These are phyloP conservation scores for Steinernema scapterisci DNA, from an alignment of 2,888 invertebrate genomes.

Conservation along the genomic window DNA sequence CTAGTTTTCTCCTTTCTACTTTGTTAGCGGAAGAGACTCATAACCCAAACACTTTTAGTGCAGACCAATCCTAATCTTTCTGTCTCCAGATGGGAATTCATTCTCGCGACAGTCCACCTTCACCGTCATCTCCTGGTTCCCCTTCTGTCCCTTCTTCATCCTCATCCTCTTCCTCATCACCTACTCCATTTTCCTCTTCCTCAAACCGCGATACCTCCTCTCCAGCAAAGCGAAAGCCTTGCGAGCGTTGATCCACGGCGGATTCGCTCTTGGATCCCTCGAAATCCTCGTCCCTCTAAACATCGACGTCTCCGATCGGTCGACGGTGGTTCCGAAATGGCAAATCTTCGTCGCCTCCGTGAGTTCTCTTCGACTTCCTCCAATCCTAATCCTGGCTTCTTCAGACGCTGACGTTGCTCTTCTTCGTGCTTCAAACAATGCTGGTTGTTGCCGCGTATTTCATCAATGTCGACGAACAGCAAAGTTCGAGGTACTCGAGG, in stretches of 20 bases:
- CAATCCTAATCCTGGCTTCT: neutral
- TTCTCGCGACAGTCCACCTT: conserved; percentile 34
- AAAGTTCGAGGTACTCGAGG: neutral
- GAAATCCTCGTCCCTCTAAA: neutral
- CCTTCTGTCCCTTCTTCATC: conserved; percentile 27
- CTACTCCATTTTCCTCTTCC: neutral
- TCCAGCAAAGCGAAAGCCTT: neutral
- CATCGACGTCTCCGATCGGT: conserved; percentile 1
- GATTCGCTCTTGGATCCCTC: neutral
- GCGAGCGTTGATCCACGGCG: conserved; percentile 2
- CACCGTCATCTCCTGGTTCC: conserved; percentile 36
- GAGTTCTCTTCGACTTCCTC: neutral
- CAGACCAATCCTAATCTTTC: neutral
- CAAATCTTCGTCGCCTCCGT: conserved; percentile 7
- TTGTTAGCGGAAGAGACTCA: no score
- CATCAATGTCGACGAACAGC: conserved; percentile 3
- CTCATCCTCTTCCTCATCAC: neutral
- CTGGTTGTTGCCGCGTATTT: neutral
- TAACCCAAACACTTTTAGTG: no score
- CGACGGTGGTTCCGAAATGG: neutral
- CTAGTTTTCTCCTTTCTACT: no score
- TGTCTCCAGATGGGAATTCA: neutral
- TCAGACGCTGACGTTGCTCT: neutral
- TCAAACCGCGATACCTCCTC: neutral
- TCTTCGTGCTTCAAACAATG: conserved; percentile 19